Evolutionary conservation across 2,797 vertebrate species (phyloP).

Genomic region (Malurus splendens): DNA sequence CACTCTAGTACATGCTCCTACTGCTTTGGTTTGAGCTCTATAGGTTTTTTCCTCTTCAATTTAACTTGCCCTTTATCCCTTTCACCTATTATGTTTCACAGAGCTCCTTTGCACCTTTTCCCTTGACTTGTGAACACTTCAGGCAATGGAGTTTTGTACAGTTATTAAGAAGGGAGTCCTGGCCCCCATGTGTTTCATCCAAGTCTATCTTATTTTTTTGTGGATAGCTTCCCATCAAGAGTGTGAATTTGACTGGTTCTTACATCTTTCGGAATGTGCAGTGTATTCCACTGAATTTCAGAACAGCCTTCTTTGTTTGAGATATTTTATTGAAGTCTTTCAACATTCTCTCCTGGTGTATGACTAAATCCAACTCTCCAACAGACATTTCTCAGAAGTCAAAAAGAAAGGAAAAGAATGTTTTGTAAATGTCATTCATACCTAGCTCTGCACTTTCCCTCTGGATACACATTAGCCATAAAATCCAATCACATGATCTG

Average conservation of each 20-base stretch:
- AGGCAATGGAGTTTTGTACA: neutral
- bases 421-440: neutral
- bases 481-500: neutral
- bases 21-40: neutral
- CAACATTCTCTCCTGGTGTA: neutral
- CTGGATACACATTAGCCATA: neutral
- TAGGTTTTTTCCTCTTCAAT: neutral
- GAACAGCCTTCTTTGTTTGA: neutral
- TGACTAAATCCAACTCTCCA: neutral
- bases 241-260: neutral
- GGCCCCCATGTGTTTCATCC: neutral
- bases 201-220: neutral
- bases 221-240: neutral
- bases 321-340: slow-evolving; percentile 27
- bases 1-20: neutral
- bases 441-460: neutral
- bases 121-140: neutral
- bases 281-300: slow-evolving; percentile 13
- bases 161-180: slow-evolving; percentile 29
- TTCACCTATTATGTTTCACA: neutral
- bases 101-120: neutral
- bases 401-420: slow-evolving; percentile 4
- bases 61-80: neutral
- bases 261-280: neutral
- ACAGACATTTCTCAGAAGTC: neutral